These are phyloP conservation scores for Microtus pennsylvanicus DNA, from an alignment of 2,113 vertebrate species.

Conservation along the genomic window DNA sequence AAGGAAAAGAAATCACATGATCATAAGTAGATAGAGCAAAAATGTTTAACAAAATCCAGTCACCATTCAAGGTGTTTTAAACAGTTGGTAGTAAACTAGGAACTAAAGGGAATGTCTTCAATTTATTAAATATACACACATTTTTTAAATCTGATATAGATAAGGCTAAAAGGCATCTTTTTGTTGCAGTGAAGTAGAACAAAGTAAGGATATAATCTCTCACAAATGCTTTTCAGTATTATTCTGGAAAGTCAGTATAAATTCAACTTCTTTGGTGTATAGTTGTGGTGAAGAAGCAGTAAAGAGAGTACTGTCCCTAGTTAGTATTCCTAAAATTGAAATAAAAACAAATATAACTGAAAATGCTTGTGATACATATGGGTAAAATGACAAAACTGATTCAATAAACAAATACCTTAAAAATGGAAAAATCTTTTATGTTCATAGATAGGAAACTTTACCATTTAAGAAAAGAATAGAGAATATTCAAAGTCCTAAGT, in stretches of 20 bases:
- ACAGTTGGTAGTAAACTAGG: background rate
- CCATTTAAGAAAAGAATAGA: background rate
- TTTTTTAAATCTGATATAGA: background rate
- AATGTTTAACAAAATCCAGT: background rate
- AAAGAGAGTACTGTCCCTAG: background rate
- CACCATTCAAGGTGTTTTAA: background rate
- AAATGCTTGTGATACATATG: background rate
- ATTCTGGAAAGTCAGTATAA: background rate
- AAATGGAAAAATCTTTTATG: background rate
- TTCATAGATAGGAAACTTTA: background rate
- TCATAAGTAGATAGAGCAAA: background rate
- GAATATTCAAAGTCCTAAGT: background rate
- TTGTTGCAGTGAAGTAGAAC: background rate
- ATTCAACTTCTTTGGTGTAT: background rate
- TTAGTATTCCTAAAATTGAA: background rate
- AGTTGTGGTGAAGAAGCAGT: background rate
- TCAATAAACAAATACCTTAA: background rate
- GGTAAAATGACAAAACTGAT: background rate
- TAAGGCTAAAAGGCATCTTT: background rate
- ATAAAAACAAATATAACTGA: background rate
- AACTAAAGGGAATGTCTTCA: background rate
- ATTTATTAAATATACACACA: background rate
- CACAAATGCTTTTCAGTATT: background rate
- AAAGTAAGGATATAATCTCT: background rate
- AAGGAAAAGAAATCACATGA: background rate